phyloP scores from a whole-genome alignment of 2,888 invertebrate genomes.

The Helleia helle region DNA sequence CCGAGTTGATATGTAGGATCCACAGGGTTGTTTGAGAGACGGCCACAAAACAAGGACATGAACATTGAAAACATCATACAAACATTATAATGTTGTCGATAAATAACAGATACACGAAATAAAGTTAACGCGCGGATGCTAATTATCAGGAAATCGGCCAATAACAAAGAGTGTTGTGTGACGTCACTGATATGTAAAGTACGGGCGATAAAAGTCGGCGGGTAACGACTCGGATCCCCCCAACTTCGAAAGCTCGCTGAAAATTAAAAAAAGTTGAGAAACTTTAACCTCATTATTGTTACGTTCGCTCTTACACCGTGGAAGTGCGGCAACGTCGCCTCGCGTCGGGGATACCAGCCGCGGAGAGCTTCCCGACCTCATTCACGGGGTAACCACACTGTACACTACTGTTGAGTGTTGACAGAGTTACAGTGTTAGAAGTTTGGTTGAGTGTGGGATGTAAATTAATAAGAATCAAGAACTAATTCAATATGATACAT shows the following conservation, averaged over 20 bases:
- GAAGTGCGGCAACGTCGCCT: conserved; percentile 62
- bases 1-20: no score
- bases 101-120: background rate
- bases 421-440: no score
- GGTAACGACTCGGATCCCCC: conserved; percentile 17
- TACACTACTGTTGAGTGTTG: no score
- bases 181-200: background rate
- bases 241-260: conserved; percentile 28
- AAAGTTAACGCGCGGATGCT: background rate
- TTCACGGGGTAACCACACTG: conserved; percentile 26
- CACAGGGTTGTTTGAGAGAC: no score
- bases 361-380: conserved; percentile 37
- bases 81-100: no score
- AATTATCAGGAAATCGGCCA: background rate
- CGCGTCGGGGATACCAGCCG: conserved; percentile 33
- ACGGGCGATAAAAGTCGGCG: conserved; percentile 2
- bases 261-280: conserved; percentile 54
- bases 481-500: no score
- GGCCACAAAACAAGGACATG: no score
- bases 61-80: no score
- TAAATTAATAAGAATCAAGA: no score
- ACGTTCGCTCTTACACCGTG: conserved; percentile 40
- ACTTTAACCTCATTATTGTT: conserved; percentile 69
- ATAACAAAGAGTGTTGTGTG: background rate
- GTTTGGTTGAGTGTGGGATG: no score